Evolutionary conservation across 2,113 vertebrate species (phyloP), one percentile per base, ranked within the genome.

Genomic region (Malurus cyaneus): DNA sequence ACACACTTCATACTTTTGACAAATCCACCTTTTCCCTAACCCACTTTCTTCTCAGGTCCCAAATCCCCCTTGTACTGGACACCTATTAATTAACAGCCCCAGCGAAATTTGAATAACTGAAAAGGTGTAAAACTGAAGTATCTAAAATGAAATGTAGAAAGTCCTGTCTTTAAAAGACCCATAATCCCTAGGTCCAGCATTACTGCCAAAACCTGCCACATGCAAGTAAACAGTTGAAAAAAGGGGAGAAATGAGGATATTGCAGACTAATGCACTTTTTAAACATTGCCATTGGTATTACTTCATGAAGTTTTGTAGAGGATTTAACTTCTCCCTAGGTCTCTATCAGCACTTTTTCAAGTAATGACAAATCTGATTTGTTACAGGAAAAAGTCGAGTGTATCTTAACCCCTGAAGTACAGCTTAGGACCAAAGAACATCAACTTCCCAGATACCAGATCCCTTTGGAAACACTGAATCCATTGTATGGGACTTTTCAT

Each of bases 331-430:
- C 64, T 78, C 84, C 77, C 64, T 15, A 21, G 31, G 67, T 42
- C 52, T 93, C 69, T 86, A 77, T 84, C 86, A 86, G 89, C 86
- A 77, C 61, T 91, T 89, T 80, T 32, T 81, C 80, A 89, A 91
- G 73, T 36, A 73, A 44, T 54, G 92, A 89, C 92, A 94, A 88
- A 89, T 84, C 72, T 86, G 80, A 91, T 91, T 88, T 92, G 77
- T 83, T 80, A 80, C 80, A 94, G 94, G 84, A 93, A 96, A 32
- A 82, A 56, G 59, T 0, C 32, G 62, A 46, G 70, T 50, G 66
- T 86, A 80, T 50, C 80, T 72, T 88, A 91, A 80, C 15, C 53
- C 62, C 46, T 0, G 3, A 79, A 91, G 79, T 7, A 24, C 36
- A 79, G 50, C 71, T 80, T 67, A 62, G 94, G 83, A 29, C 11